Evolutionary conservation across 64 coral and sea anemone genomes (phyloP).

Genomic region (Montipora foliosa): DNA sequence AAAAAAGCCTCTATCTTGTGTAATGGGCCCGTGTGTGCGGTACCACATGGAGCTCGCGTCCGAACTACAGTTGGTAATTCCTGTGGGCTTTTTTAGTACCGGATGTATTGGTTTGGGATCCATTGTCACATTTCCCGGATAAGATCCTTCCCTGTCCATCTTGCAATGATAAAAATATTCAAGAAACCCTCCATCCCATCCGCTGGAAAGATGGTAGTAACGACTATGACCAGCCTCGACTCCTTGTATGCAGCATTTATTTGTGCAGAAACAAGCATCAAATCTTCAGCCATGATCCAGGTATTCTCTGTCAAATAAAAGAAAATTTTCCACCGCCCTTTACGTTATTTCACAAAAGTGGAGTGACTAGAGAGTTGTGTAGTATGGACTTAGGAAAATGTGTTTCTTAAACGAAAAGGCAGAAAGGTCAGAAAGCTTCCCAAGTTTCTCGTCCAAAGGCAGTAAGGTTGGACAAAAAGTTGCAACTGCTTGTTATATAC

Average conservation of each 20-base stretch:
- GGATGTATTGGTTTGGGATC: background rate
- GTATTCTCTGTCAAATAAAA: no score
- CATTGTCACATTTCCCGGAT: background rate
- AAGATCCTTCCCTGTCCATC: background rate
- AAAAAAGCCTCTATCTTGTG: no score
- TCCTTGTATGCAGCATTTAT: background rate
- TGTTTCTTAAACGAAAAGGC: slow-evolving; percentile 13
- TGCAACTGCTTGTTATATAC: background rate
- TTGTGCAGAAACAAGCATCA: background rate
- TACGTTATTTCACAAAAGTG: background rate
- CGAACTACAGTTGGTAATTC: background rate
- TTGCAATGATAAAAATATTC: background rate
- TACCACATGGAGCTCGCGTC: no score
- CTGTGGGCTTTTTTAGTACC: background rate
- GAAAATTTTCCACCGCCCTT: slow-evolving; percentile 20
- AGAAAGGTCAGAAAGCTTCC: background rate
- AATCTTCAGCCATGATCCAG: background rate
- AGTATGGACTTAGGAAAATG: slow-evolving; percentile 39
- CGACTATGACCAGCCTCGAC: slow-evolving; percentile 14
- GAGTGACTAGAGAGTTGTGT: slow-evolving; percentile 52
- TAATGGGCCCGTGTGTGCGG: no score
- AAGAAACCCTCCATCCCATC: background rate
- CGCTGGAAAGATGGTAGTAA: slow-evolving; percentile 18
- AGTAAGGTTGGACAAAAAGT: slow-evolving; percentile 65
- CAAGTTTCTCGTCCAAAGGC: slow-evolving; percentile 32